These are phyloP conservation scores for Contarinia nasturtii DNA, from an alignment of 1,140 invertebrate genomes.

Conservation along the genomic window DNA sequence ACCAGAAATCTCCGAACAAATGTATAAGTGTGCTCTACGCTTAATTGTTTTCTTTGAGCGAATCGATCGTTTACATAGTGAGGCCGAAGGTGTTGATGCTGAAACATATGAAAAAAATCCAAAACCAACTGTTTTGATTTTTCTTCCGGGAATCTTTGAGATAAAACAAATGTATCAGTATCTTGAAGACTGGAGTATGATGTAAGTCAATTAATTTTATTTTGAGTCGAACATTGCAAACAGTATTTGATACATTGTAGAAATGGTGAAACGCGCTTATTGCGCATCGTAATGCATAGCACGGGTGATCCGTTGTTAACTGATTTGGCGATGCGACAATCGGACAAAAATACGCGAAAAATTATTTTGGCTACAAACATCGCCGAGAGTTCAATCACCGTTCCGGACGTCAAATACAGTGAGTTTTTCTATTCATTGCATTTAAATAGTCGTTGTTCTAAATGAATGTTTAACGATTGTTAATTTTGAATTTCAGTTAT, in stretches of 20 bases:
- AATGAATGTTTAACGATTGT: too few species aligned
- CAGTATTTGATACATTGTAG: too few species aligned
- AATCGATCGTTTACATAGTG: conserved; percentile 32
- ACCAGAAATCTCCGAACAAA: conserved; percentile 26
- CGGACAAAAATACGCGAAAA: conserved; percentile 27
- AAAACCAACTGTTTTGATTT: conserved; percentile 53
- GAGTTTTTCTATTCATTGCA: conserved; percentile 6
- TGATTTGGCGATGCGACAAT: too few species aligned
- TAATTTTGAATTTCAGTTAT: conserved; percentile 45
- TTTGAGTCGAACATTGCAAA: too few species aligned
- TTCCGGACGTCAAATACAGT: conserved; percentile 81
- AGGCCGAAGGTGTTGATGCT: not conserved
- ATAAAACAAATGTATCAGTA: conserved; percentile 32
- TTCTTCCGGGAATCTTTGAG: conserved; percentile 71
- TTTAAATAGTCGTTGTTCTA: too few species aligned
- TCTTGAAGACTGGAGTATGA: not conserved
- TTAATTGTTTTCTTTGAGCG: conserved; percentile 51
- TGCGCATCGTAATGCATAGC: too few species aligned
- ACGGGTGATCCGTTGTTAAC: too few species aligned
- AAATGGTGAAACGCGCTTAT: too few species aligned
- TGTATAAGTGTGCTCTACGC: conserved; percentile 36
- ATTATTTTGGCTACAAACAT: conserved; percentile 92
- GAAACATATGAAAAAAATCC: too few species aligned
- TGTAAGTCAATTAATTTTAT: too few species aligned
- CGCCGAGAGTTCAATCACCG: conserved; percentile 91